phyloP scores from a whole-genome alignment of 2,888 invertebrate species.

The Leptogaster cylindrica region DNA sequence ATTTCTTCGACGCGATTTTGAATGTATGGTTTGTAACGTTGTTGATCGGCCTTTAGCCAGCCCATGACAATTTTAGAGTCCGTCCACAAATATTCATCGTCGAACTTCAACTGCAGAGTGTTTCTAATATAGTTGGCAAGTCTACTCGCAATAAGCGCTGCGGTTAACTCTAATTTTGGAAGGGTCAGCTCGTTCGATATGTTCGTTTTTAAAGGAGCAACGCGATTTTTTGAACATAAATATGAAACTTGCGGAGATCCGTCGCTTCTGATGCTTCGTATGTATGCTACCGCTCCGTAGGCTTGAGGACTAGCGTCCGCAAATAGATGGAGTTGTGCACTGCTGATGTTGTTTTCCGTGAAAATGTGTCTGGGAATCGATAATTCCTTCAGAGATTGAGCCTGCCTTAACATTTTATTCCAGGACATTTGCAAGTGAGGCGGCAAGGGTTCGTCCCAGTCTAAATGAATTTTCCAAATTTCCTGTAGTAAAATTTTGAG shows the following conservation, averaged over 20 bases:
- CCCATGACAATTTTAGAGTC: neutral
- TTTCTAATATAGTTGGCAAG: neutral
- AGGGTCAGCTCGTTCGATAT: neutral
- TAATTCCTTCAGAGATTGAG: too few relatives aligned
- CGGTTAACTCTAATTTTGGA: neutral
- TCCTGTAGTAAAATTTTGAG: constrained; percentile 13
- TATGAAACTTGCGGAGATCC: neutral
- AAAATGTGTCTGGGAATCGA: too few relatives aligned
- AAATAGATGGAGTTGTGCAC: neutral
- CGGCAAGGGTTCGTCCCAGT: constrained; percentile 7
- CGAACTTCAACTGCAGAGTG: neutral
- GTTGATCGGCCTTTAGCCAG: neutral
- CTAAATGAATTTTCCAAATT: neutral
- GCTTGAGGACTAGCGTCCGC: neutral
- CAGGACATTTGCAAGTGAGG: neutral
- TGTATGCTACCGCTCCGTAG: neutral
- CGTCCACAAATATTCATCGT: neutral
- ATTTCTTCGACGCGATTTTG: neutral
- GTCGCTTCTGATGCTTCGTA: neutral
- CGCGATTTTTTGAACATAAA: neutral
- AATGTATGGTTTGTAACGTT: neutral
- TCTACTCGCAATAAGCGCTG: neutral
- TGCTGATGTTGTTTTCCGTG: too few relatives aligned
- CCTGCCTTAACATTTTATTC: too few relatives aligned
- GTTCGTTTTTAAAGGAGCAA: neutral